Base-by-base conservation (phyloP, 2,888 invertebrate species). In the Drosophila prolongata region DNA sequence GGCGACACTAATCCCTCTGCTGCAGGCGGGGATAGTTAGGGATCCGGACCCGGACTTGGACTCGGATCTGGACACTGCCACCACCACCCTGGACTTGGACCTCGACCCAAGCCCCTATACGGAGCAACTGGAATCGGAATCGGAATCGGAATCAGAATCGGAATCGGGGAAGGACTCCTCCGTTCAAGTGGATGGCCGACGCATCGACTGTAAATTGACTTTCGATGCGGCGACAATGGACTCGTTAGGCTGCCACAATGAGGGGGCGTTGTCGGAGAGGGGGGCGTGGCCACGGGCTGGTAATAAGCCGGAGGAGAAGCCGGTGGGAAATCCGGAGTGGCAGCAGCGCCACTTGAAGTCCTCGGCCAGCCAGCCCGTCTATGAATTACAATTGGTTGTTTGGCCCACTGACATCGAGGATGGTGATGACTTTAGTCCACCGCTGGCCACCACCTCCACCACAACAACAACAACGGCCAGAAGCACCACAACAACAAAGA, bases 331-430 rank as follows among this genome's bases (percentile, higher is more conserved):
- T 54, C 49, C 34, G 5, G 30, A 30, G n/a, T 56, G 30, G 61
- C 38, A 49, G 49, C 30, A 30, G 44, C 65, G 71, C 19, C 59
- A 58, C 64, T 55, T 61, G 43, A 65, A 55, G 66, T 40, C 65
- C 10, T 40, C 44, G 57, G 38, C 68, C 47, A 77, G 76, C 50
- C 80, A 82, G 76, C 90, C 90, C 46, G 49, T 89, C 69, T 90
- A 90, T 78, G 91, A 91, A 79, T 79, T 78, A 66, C 91, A 90
- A 83, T 72, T 91, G 84, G 79, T 82, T 61, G 90, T 89, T 75
- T 91, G 91, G 91, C 90, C 90, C 60, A 67, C 75, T 56, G 87
- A 87, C 76, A 70, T 80, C 46, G 87, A 86, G 66, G 85, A 83
- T 60, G 76, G n/a, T 44, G 66, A 67, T 60, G 81, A 72, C 53